Percentiles rank a stretch among this genome's conserved stretches.
phyloP scores from a whole-genome alignment of 2,113 vertebrate species.

The Mastomys coucha region DNA sequence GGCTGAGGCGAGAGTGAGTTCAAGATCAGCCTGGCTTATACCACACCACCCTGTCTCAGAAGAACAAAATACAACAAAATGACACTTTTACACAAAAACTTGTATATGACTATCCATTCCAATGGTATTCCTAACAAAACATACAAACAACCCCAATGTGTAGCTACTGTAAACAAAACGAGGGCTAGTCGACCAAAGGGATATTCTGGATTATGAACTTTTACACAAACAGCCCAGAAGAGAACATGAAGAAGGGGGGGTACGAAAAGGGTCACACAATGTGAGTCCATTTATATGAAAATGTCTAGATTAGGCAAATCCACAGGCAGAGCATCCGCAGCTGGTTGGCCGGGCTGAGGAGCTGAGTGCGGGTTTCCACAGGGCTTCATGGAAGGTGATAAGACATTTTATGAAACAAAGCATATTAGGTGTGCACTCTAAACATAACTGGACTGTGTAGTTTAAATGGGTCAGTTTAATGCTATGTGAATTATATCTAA shows the following conservation, averaged over 20 bases:
- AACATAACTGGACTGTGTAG: not conserved
- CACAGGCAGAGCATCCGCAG: not conserved
- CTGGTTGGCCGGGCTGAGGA: not conserved
- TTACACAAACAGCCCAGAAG: not conserved
- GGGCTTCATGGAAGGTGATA: not conserved
- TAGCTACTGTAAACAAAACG: not conserved
- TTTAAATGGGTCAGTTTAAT: not conserved
- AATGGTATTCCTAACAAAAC: not conserved
- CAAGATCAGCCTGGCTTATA: not conserved
- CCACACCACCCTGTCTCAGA: not conserved
- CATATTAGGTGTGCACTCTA: not conserved
- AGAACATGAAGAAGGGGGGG: not conserved
- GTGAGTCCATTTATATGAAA: not conserved
- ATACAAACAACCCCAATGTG: not conserved
- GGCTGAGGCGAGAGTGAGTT: not conserved
- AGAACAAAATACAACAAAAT: not conserved
- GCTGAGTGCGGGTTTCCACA: not conserved
- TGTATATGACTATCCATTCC: not conserved
- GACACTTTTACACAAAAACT: not conserved
- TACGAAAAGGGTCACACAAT: not conserved
- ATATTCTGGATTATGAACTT: not conserved
- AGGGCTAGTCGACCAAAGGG: not conserved
- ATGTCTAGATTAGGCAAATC: not conserved
- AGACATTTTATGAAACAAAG: not conserved
- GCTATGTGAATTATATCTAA: not conserved